Evolutionary conservation across 2,113 vertebrate genomes (phyloP), one percentile per base, ranked within the genome.

Genomic region (Solenodon paradoxus): DNA sequence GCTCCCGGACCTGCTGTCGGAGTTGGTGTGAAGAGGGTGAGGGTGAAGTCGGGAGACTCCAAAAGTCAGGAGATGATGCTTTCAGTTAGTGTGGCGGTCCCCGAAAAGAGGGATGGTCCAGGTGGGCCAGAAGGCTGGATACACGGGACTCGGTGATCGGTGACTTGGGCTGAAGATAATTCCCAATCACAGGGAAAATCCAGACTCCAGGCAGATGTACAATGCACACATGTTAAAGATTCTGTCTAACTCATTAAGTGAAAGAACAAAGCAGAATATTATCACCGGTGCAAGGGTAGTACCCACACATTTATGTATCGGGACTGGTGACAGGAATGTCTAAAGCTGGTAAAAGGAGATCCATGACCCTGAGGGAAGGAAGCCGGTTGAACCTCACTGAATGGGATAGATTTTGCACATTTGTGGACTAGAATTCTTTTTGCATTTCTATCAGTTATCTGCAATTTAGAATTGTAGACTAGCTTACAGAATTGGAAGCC

Each of bases 331-430:
- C 22, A 22, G 74, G 20, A 59, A 4, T 13, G 28, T 40, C 10
- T 2, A 9, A 51, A 68, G 32, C 22, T 63, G 55, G 49, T 32
- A 17, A 5, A 13, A 11, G 19, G 2, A 35, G 38, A 53, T 35
- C 40, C 1, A 0, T 17, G 20, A 6, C 20, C 1, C 26, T 22
- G 40, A 26, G 17, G 20, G 11, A 13, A 7, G 22, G 28, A 19
- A 16, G n/a, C 42, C 49, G 7, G 0, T 2, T 28, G 35, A 30
- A 35, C 40, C 49, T 15, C 47, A 2, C 15, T 22, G 22, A 61
- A n/a, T 11, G 28, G 80, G 55, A 10, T 74, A 38, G 22, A 42
- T 74, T 53, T 51, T 57, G 30, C 38, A 9, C 51, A 55, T 79
- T 45, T 38, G 4, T 28, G n/a, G 35, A 55, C 22, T 7, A 9